Evolutionary conservation across 2,113 vertebrate genomes (phyloP), one percentile per base, ranked within the genome.

Genomic region (Dipodomys ordii): DNA sequence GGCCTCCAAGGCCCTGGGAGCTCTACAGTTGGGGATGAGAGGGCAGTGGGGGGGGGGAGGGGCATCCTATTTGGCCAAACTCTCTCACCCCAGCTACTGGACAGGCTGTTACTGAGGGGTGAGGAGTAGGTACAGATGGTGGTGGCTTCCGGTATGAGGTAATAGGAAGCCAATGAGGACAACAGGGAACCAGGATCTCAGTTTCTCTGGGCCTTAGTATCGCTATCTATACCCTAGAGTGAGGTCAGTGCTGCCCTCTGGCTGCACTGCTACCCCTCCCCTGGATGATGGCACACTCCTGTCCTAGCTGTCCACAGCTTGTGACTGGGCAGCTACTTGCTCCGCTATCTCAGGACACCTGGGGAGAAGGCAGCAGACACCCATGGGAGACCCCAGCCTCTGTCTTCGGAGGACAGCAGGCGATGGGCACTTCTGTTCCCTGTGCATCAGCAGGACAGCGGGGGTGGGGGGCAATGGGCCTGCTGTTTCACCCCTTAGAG

Each of bases 31-130:
- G 19, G 28, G 27, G 25, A 23, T 7, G 71, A 85, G 83, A 19
- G 18, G 44, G 6, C 1, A 1, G 0, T 32, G 46, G 0, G 32
- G 15, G 15, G 18, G 53, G 6, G 32, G 15, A 19, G 18, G 53
- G 6, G 28, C 13, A 64, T 49, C 35, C 46, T 22, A 6, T n/a
- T 88, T 71, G 62, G 65, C 44, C 10, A 60, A 76, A 57, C 20
- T 86, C n/a, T 15, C 57, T 81, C 16, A 69, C 16, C 18, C 3
- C 12, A n/a, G 57, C 74, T 77, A 0, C 13, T 67, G 27, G 39
- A n/a, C 16, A 46, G 11, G 19, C 16, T 18, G 23, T 27, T 20
- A 46, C 62, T 80, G 46, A 30, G 30, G 32, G 46, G 7, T n/a
- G 20, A 69, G 30, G 64, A 25, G 2, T 27, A 6, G 62, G 2